Conservation (phyloP, 2,113 vertebrate genomes). For the Brachirus orientalis region DNA sequence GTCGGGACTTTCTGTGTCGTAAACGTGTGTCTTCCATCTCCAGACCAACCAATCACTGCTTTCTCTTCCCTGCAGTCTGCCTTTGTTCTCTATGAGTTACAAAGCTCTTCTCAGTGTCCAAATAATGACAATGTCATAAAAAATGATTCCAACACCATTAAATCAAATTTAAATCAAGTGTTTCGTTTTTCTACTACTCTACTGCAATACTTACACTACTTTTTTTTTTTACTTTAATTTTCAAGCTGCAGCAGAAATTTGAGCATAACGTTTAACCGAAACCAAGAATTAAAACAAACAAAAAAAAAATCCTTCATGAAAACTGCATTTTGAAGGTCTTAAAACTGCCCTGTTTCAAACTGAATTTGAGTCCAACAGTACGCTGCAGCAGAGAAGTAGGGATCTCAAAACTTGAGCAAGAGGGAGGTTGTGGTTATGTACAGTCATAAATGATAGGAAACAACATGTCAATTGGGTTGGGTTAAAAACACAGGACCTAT, state of each 20-base stretch:
- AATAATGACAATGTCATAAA: slow-evolving; percentile 34
- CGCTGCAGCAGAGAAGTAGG: slow-evolving; percentile 11
- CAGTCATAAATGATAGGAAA: slow-evolving; percentile 42
- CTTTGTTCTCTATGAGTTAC: slow-evolving; percentile 1
- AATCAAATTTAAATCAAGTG: slow-evolving; percentile 22
- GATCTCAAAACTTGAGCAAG: slow-evolving; percentile 16
- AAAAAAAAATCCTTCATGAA: not conserved
- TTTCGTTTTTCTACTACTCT: slow-evolving; percentile 38
- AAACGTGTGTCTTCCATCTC: slow-evolving; percentile 29
- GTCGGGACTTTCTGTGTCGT: slow-evolving; percentile 1
- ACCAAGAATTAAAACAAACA: not conserved
- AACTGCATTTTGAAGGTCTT: slow-evolving; percentile 18
- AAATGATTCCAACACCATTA: slow-evolving; percentile 22
- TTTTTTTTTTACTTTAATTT: too few relatives aligned
- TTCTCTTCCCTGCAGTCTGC: slow-evolving; percentile 7
- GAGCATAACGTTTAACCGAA: slow-evolving; percentile 12
- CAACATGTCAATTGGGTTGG: slow-evolving; percentile 22
- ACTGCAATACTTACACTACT: too few relatives aligned
- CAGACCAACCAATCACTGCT: slow-evolving; percentile 43
- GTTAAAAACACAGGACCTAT: slow-evolving; percentile 19
- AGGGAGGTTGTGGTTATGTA: slow-evolving; percentile 20
- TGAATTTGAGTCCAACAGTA: slow-evolving; percentile 2
- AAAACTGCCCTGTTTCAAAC: not conserved
- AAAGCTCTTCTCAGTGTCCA: slow-evolving; percentile 10
- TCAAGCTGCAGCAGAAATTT: slow-evolving; percentile 9